Conservation (phyloP, 1,140 invertebrate species). For the Drosophila ficusphila region DNA sequence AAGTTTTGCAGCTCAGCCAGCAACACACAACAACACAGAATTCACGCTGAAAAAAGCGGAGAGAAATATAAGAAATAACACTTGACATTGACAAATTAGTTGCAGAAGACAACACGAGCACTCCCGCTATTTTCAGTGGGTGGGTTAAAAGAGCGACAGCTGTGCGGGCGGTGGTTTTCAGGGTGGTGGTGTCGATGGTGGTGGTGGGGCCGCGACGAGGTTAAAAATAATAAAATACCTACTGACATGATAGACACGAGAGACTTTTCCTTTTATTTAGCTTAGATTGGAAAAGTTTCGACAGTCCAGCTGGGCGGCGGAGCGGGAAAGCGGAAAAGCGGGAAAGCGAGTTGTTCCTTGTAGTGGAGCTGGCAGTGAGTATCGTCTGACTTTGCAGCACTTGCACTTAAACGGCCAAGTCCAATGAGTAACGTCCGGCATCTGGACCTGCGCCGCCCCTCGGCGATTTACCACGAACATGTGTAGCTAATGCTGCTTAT, state of each 20-base stretch:
- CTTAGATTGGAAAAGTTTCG: conserved; percentile 84
- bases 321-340: too few species aligned
- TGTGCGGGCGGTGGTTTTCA: conserved; percentile 5
- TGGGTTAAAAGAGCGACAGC: conserved; percentile 61
- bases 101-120: conserved; percentile 70
- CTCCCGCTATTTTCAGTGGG: conserved; percentile 19
- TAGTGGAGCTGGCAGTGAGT: not conserved
- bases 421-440: conserved; percentile 39
- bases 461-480: conserved; percentile 48
- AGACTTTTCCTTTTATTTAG: conserved; percentile 83
- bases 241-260: conserved; percentile 83
- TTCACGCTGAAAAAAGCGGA: conserved; percentile 16
- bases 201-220: conserved; percentile 36
- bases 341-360: not conserved
- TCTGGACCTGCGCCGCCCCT: not conserved
- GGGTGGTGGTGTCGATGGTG: not conserved
- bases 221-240: conserved; percentile 83
- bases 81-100: conserved; percentile 84
- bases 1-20: conserved; percentile 52
- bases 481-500: conserved; percentile 76
- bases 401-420: conserved; percentile 62
- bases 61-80: conserved; percentile 80
- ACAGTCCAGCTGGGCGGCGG: conserved; percentile 62
- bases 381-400: conserved; percentile 59
- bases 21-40: conserved; percentile 37